Evolutionary conservation across 1,140 invertebrate species (phyloP).

Genomic region (Heterodera carotae): DNA sequence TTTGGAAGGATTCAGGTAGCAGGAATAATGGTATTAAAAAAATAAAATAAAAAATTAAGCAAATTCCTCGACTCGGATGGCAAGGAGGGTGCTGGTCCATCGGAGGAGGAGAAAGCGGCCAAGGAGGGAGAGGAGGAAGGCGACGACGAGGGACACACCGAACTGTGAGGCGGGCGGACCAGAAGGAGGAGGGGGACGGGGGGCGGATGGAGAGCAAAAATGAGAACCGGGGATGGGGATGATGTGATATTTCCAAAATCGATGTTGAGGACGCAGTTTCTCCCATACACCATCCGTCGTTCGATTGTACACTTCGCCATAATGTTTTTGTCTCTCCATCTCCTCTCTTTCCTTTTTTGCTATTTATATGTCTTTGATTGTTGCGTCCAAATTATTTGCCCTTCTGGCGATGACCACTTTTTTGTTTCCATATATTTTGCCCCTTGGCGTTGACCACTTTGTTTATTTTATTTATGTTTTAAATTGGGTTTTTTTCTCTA

Average conservation of each 20-base stretch:
- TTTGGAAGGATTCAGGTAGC: conserved; percentile 79
- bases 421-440: not conserved
- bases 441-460: not conserved
- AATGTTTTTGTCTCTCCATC: not conserved
- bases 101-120: conserved; percentile 62
- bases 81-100: conserved; percentile 70
- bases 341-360: not conserved
- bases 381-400: not conserved
- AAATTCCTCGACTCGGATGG: conserved; percentile 85
- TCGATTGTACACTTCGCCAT: not conserved
- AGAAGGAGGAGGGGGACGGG: not conserved
- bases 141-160: conserved; percentile 43
- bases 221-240: too few relatives aligned
- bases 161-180: conserved; percentile 29
- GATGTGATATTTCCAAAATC: not conserved
- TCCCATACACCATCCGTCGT: not conserved
- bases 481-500: too few relatives aligned
- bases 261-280: not conserved
- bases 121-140: conserved; percentile 59
- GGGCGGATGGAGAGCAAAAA: not conserved
- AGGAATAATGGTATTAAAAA: not conserved
- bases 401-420: not conserved
- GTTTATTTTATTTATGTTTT: not conserved
- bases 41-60: conserved; percentile 21
- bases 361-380: not conserved